Percentiles rank a stretch among this genome's conserved stretches.
Conservation (phyloP, 2,113 vertebrate genomes). For the Corythoichthys intestinalis region DNA sequence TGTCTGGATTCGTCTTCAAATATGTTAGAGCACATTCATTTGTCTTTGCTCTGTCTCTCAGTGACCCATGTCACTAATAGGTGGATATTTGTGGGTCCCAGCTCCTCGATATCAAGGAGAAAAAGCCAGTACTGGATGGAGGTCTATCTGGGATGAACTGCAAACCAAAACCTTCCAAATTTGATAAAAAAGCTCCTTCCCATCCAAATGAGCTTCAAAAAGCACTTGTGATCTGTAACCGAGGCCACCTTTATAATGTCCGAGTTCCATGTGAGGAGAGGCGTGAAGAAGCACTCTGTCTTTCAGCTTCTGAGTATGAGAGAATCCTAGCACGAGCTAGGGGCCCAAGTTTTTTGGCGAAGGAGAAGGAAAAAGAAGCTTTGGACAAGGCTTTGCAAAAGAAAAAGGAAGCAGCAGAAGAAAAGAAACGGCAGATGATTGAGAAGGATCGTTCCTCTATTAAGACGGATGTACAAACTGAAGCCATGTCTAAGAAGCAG, state of each 20-base stretch:
- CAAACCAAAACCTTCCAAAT: neutral
- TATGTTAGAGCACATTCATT: neutral
- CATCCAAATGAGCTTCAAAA: neutral
- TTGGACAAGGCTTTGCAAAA: neutral
- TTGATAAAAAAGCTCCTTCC: neutral
- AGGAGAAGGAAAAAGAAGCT: neutral
- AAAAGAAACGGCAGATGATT: slow-evolving; percentile 1
- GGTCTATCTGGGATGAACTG: slow-evolving; percentile 5
- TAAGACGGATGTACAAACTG: neutral
- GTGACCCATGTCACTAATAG: neutral
- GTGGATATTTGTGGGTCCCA: neutral
- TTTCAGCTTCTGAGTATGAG: neutral
- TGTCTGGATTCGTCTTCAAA: neutral
- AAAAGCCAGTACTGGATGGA: slow-evolving; percentile 7
- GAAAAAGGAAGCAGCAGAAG: neutral
- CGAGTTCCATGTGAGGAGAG: neutral
- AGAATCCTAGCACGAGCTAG: neutral
- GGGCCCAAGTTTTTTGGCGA: neutral
- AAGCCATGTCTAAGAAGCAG: neutral
- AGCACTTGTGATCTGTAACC: neutral
- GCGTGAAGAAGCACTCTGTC: neutral
- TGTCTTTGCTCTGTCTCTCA: neutral
- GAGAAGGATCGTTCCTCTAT: neutral
- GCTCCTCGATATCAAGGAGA: slow-evolving; percentile 3
- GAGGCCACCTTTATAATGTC: neutral